Percentiles rank a stretch among this genome's conserved stretches.
Evolutionary conservation across 2,888 invertebrate genomes (phyloP).

Genomic region (Ceramica pisi): DNA sequence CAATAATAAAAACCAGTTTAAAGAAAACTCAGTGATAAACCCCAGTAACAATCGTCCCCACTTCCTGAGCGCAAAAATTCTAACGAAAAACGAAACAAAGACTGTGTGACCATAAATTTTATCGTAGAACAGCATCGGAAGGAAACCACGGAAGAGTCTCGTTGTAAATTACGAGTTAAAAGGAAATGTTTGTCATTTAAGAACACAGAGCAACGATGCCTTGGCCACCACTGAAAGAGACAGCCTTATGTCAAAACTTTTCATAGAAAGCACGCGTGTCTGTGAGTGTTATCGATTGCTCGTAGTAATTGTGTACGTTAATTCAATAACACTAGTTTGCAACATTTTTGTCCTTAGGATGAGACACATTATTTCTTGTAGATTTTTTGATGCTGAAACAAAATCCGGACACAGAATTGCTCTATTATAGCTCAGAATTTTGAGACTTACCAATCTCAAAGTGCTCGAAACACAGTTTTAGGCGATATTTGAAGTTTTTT

Average conservation of each 20-base stretch:
- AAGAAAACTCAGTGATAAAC: constrained; percentile 48
- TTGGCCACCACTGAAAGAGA: not conserved
- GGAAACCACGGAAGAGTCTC: constrained; percentile 56
- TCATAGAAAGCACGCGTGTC: not conserved
- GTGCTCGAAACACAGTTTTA: too few species aligned
- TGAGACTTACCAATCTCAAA: too few species aligned
- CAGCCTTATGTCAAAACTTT: too few species aligned
- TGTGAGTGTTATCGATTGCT: not conserved
- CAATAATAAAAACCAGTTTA: constrained; percentile 37
- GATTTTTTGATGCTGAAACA: too few species aligned
- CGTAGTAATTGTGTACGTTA: too few species aligned
- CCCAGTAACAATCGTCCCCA: constrained; percentile 16
- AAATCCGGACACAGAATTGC: too few species aligned
- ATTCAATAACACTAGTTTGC: too few species aligned
- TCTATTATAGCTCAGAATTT: too few species aligned
- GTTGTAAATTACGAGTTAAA: constrained; percentile 54
- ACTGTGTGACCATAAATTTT: constrained; percentile 55
- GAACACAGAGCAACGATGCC: not conserved
- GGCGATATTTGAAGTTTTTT: too few species aligned
- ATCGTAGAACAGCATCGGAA: constrained; percentile 51
- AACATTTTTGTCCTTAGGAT: too few species aligned
- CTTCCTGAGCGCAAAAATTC: constrained; percentile 53
- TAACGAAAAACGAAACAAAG: constrained; percentile 58
- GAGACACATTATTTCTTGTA: too few species aligned
- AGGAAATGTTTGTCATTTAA: constrained; percentile 46